phyloP scores from a whole-genome alignment of 2,797 vertebrate genomes.

The Gymnothorax javanicus region DNA sequence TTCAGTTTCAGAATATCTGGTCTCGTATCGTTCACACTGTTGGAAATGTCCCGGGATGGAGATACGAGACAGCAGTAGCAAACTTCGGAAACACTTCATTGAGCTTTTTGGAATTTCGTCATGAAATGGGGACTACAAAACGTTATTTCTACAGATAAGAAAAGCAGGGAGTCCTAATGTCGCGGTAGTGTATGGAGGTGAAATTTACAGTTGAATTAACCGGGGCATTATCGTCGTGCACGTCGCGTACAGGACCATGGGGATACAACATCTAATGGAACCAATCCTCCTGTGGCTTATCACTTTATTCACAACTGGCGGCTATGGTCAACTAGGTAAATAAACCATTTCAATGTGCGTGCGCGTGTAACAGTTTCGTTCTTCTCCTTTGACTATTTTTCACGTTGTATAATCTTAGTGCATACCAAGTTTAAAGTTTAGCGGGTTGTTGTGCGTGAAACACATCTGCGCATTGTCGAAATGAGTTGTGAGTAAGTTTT shows the following conservation, averaged over 20 bases:
- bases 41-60: constrained; percentile 1
- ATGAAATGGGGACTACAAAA: neutral
- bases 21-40: neutral
- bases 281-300: constrained; percentile 22
- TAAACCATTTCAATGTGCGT: neutral
- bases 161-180: neutral
- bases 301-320: constrained; percentile 6
- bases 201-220: neutral
- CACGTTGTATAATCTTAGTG: neutral
- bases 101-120: constrained; percentile 1
- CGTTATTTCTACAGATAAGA: neutral
- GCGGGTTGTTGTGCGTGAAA: too few species aligned
- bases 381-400: neutral
- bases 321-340: constrained; percentile 41
- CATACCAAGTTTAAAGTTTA: neutral
- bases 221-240: neutral
- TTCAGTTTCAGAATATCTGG: constrained; percentile 9
- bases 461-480: too few species aligned
- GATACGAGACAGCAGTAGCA: neutral
- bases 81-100: neutral
- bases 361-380: neutral
- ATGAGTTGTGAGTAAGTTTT: too few species aligned
- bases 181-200: neutral
- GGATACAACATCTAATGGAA: neutral
- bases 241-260: constrained; percentile 25